A percentile compares a stretch with the other conserved stretches of the same genome.
Conservation (phyloP, 2,888 invertebrate genomes). For the Harpagoxenus sublaevis region DNA sequence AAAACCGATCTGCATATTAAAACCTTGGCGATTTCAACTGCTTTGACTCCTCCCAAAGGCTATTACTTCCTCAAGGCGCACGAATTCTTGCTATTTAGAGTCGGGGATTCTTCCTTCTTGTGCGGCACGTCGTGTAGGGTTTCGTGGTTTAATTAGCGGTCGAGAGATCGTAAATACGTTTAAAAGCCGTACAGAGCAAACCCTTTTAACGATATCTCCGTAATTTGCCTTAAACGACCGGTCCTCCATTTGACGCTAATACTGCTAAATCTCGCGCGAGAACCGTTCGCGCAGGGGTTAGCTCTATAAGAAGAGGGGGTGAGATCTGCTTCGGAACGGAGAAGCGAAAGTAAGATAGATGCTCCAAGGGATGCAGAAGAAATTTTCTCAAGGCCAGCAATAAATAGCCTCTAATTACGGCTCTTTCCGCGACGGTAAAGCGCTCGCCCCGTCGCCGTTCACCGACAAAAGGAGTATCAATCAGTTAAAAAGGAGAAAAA, state of each 20-base stretch:
- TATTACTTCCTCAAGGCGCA: conserved; percentile 20
- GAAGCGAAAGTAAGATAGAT: conserved; percentile 74
- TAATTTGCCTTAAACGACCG: conserved; percentile 73
- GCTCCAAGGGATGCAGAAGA: conserved; percentile 71
- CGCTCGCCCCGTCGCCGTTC: conserved; percentile 52
- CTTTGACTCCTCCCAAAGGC: conserved; percentile 37
- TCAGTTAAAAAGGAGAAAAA: conserved; percentile 65
- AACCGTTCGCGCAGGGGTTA: conserved; percentile 47
- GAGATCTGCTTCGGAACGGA: conserved; percentile 20
- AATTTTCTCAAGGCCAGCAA: conserved; percentile 76
- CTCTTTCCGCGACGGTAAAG: conserved; percentile 64
- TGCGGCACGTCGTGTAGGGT: conserved; percentile 13
- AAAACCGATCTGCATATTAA: conserved; percentile 24
- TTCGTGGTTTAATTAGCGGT: conserved; percentile 68
- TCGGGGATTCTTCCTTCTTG: conserved; percentile 46
- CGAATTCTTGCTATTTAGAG: conserved; percentile 38
- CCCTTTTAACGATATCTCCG: conserved; percentile 73
- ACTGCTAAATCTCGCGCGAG: conserved; percentile 72
- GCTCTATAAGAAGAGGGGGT: conserved; percentile 4
- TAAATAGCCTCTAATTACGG: conserved; percentile 76
- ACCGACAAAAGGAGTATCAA: conserved; percentile 71
- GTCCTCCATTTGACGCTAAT: conserved; percentile 73
- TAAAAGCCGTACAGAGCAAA: conserved; percentile 60
- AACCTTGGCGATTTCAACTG: conserved; percentile 24
- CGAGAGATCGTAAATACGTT: conserved; percentile 71